phyloP scores from a whole-genome alignment of 1,140 invertebrate genomes.

The Glossosoma conforme region DNA sequence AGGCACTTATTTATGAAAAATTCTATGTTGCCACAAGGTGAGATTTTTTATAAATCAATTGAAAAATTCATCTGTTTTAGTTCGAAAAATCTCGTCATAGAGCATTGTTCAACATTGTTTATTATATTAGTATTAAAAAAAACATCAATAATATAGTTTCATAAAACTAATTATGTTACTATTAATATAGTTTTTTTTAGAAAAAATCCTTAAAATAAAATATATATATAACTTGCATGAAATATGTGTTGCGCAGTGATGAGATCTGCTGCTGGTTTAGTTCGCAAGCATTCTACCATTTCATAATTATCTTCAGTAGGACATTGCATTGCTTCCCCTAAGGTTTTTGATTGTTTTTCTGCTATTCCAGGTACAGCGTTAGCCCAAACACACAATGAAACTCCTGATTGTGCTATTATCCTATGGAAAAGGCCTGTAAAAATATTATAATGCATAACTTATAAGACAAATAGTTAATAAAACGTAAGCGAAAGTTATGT shows the following conservation, averaged over 20 bases:
- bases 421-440: conserved; percentile 46
- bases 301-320: conserved; percentile 25
- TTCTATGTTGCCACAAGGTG: no score
- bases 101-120: no score
- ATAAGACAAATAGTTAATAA: no score
- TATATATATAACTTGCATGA: conserved; percentile 27
- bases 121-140: no score
- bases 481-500: no score
- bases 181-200: background rate
- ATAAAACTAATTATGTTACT: no score
- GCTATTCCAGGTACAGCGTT: conserved; percentile 48
- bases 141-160: no score
- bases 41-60: no score
- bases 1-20: no score
- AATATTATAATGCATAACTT: background rate
- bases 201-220: background rate
- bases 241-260: conserved; percentile 35
- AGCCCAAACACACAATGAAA: conserved; percentile 56
- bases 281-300: conserved; percentile 38
- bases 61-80: no score
- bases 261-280: conserved; percentile 34
- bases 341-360: conserved; percentile 34
- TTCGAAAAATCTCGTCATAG: no score
- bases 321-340: conserved; percentile 33
- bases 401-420: conserved; percentile 55